These are phyloP conservation scores for Pseudotriccus pelzelni DNA, from an alignment of 2,797 vertebrate species.

Conservation along the genomic window DNA sequence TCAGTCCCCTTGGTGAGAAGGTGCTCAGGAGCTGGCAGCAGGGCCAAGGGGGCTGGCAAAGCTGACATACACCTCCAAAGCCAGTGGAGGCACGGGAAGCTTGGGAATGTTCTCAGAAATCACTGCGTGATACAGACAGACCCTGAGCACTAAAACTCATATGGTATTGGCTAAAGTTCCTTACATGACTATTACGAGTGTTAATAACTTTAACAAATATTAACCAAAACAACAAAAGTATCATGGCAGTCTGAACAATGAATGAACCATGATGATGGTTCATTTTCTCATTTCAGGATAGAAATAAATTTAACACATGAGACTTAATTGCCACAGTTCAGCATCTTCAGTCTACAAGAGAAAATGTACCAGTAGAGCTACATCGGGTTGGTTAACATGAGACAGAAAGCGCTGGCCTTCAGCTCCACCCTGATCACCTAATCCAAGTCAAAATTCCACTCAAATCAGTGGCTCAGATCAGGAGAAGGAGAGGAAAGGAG, in stretches of 20 bases:
- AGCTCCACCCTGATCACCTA: neutral
- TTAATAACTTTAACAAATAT: neutral
- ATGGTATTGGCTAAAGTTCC: neutral
- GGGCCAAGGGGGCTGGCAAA: neutral
- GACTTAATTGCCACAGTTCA: neutral
- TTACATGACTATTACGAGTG: neutral
- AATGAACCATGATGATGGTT: neutral
- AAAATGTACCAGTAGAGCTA: neutral
- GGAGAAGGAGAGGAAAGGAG: neutral
- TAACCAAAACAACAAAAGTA: neutral
- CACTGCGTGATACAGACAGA: neutral
- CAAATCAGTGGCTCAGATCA: neutral
- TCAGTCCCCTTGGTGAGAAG: neutral
- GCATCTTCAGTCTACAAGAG: neutral
- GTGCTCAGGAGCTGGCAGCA: neutral
- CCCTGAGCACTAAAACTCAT: neutral
- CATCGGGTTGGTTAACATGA: neutral
- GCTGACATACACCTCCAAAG: neutral
- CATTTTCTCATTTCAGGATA: neutral
- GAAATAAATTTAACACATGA: neutral
- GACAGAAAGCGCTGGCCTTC: neutral
- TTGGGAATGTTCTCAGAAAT: neutral
- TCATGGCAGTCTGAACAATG: neutral
- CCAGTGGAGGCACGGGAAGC: neutral
- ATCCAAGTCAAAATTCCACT: neutral